Evolutionary conservation across 2,888 invertebrate genomes (phyloP), one percentile per base, ranked within the genome.

Genomic region (Ophion ellenae): DNA sequence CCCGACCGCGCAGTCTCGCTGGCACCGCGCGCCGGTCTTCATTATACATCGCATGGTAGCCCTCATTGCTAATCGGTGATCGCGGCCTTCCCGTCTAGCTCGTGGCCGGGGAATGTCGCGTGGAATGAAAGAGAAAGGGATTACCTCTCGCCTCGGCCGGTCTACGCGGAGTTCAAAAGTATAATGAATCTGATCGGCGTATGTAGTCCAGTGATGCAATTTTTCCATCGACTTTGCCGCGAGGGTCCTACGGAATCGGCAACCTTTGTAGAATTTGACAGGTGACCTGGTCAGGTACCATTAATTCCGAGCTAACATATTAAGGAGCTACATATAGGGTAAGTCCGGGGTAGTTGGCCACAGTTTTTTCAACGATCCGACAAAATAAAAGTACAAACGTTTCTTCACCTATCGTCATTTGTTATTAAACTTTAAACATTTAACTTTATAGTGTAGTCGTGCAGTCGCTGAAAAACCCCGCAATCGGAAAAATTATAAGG

Each of bases 61-160:
- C 81, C 79, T 85, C 79, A 69, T 67, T 85, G 77, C 87, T 88
- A 86, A 87, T 87, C 87, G 88, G 82, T 83, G 84, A 87, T 83
- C 17, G 53, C 87, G 82, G 64, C 73, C 71, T 75, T 83, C 66
- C 77, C 67, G 69, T 0, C 53, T 59, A 45, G 67, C 71, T 64
- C 64, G 59, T 40, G 66, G 53, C 32, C 28, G 63, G 64, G 53
- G 53, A 71, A 73, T 80, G 61, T 36, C 53, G 53, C 53, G 47
- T n/a, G 17, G 20, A 36, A 77, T 20, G 73, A 67, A 75, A 77
- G 78, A 84, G 77, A 63, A 71, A 57, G 75, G 75, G 71, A 79
- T 80, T 82, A 28, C 24, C 28, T 40, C 11, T 75, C 20, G 28
- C 32, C 20, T 59, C 20, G 61, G 61, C 45, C n/a, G 11, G n/a